Evolutionary conservation across 2,113 vertebrate species (phyloP).

Genomic region (Haemorhous mexicanus): DNA sequence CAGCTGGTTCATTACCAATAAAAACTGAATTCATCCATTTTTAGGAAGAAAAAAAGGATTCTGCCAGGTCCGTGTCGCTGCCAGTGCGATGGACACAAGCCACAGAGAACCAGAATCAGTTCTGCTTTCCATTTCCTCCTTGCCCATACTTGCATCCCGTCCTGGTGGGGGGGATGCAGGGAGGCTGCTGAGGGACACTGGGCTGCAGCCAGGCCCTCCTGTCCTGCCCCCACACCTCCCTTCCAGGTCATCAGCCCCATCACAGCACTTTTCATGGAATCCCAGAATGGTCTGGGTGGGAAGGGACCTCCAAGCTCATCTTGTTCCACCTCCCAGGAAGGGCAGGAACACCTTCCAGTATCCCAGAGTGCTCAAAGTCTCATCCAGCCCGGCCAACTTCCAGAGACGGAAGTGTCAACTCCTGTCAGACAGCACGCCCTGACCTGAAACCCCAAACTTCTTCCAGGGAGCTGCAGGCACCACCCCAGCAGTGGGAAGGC

Average conservation of each 20-base stretch:
- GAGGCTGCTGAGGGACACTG: neutral
- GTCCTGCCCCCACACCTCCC: neutral
- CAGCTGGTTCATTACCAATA: too few species aligned
- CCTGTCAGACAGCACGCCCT: fast-evolving
- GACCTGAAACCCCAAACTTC: neutral
- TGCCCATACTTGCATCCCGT: neutral
- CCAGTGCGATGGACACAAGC: fast-evolving
- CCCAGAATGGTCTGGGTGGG: neutral
- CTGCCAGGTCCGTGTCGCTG: fast-evolving
- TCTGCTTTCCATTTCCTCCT: neutral
- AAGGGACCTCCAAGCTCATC: neutral
- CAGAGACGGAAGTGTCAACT: neutral
- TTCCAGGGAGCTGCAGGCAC: neutral
- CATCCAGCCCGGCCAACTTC: neutral
- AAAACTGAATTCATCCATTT: neutral
- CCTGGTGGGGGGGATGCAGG: neutral
- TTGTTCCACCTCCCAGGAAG: neutral
- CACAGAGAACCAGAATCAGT: neutral
- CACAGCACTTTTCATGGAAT: neutral
- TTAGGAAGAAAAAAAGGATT: neutral
- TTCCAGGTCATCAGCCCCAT: neutral
- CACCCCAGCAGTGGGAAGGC: neutral
- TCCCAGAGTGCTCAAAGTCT: neutral
- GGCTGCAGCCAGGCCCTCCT: neutral
- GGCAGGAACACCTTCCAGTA: neutral